Evolutionary conservation across 2,113 vertebrate genomes (phyloP), one percentile per base, ranked within the genome.

Genomic region (Ailuropoda melanoleuca): DNA sequence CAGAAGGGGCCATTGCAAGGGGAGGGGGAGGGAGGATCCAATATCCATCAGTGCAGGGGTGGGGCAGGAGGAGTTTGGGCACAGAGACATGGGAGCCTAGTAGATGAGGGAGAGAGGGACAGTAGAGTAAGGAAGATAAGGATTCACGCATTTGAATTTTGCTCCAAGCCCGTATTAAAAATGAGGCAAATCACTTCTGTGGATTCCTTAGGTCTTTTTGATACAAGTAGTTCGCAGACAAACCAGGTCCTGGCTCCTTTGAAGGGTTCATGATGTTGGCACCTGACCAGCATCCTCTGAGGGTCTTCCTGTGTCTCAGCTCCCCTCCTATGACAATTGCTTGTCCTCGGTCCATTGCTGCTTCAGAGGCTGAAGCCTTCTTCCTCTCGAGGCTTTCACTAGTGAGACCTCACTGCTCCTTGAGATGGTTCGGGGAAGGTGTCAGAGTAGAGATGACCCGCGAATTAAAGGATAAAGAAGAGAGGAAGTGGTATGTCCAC

Each of bases 141-240:
- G n/a, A 70, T 74, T 88, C 60, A 15, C 6, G 1, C 12, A 74
- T 93, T 90, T 43, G 24, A 94, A 86, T 68, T 94, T 82, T 77
- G 4, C 26, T 12, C 55, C 58, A 29, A 85, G 13, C 31, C 66
- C 74, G 14, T 68, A 53, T 12, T 87, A 10, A 78, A 60, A 62
- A 60, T 64, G 18, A 89, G 24, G 0, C 21, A 10, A 39, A 58
- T 46, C 56, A 4, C 6, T 21, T 46, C 43, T 77, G 10, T 77
- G 74, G 58, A 50, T 56, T 68, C 72, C 46, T 39, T 62, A 39
- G 81, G 19, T 83, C 23, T 83, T 78, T 92, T 50, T 85, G 18
- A 50, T 80, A 46, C 58, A 78, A 94, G 56, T 11, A 8, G 10
- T 66, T 86, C 62, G 55, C 14, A 78, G 39, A 37, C 13, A 23